Evolutionary conservation across 23 tunicate species (phyloP).

Genomic region (Ciona savignyi): DNA sequence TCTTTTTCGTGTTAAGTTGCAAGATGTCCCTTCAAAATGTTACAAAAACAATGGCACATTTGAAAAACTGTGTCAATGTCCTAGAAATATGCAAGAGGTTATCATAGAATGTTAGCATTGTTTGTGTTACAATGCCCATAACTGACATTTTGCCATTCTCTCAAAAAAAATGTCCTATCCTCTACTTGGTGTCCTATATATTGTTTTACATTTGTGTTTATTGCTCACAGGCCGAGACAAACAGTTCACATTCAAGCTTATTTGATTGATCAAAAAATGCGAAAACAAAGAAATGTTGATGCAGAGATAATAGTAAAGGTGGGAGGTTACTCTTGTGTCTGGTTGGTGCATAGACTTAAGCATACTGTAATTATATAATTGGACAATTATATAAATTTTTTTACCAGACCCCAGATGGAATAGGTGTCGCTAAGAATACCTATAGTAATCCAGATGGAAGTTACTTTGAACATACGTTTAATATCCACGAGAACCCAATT

Average conservation of each 20-base stretch:
- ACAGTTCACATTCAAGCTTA: slow-evolving; percentile 21
- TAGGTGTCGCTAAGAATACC: slow-evolving; percentile 6
- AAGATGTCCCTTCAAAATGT: too few species aligned
- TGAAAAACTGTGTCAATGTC: too few species aligned
- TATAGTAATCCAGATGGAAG: neutral
- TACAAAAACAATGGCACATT: too few species aligned
- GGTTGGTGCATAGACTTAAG: neutral
- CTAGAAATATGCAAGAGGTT: too few species aligned
- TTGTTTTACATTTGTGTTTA: too few species aligned
- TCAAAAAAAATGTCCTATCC: too few species aligned
- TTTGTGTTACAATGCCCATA: too few species aligned
- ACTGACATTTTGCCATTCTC: too few species aligned
- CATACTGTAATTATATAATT: neutral
- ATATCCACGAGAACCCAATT: slow-evolving; percentile 38
- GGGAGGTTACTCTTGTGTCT: neutral
- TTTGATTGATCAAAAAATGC: slow-evolving; percentile 32
- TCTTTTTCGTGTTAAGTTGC: too few species aligned
- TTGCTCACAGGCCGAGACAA: slow-evolving; percentile 37
- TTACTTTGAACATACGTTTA: slow-evolving; percentile 15
- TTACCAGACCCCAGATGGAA: slow-evolving; percentile 26
- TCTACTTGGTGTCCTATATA: too few species aligned
- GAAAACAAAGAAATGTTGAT: neutral
- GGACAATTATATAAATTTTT: neutral
- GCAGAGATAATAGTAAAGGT: neutral
- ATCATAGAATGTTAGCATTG: too few species aligned